phyloP scores from a whole-genome alignment of 2,113 vertebrate genomes.

The Brevimyrus niger region DNA sequence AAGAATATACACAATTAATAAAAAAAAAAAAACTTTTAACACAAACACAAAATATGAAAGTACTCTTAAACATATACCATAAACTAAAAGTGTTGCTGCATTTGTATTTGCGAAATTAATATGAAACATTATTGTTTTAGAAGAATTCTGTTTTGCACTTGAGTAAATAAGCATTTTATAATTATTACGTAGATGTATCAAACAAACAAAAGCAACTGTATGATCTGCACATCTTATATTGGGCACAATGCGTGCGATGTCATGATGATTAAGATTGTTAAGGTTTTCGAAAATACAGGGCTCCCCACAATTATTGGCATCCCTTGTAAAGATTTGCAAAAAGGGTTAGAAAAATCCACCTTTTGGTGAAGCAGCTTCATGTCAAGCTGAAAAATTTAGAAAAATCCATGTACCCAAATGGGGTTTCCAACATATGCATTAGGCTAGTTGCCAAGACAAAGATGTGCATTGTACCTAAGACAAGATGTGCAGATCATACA shows the following conservation, averaged over 20 bases:
- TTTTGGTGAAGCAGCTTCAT: too few relatives aligned
- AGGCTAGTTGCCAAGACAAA: too few relatives aligned
- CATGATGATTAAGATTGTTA: not conserved
- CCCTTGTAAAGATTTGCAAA: too few relatives aligned
- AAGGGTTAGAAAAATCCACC: too few relatives aligned
- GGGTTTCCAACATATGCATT: too few relatives aligned
- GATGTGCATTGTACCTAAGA: too few relatives aligned
- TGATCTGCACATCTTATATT: too few relatives aligned
- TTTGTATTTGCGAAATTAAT: not conserved
- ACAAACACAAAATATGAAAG: not conserved
- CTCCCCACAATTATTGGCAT: too few relatives aligned
- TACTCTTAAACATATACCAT: not conserved
- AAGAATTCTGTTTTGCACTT: not conserved
- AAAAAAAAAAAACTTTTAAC: not conserved
- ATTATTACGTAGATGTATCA: not conserved
- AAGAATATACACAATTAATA: not conserved
- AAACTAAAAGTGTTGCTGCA: not conserved
- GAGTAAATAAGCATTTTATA: not conserved
- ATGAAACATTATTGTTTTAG: not conserved
- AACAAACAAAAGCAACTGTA: too few relatives aligned
- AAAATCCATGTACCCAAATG: too few relatives aligned
- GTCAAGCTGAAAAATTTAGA: too few relatives aligned
- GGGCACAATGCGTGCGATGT: not conserved
- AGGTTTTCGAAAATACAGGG: not conserved
- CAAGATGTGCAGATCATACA: not conserved